These are phyloP conservation scores for Regulus satrapa DNA, from an alignment of 2,113 vertebrate species.

Conservation along the genomic window DNA sequence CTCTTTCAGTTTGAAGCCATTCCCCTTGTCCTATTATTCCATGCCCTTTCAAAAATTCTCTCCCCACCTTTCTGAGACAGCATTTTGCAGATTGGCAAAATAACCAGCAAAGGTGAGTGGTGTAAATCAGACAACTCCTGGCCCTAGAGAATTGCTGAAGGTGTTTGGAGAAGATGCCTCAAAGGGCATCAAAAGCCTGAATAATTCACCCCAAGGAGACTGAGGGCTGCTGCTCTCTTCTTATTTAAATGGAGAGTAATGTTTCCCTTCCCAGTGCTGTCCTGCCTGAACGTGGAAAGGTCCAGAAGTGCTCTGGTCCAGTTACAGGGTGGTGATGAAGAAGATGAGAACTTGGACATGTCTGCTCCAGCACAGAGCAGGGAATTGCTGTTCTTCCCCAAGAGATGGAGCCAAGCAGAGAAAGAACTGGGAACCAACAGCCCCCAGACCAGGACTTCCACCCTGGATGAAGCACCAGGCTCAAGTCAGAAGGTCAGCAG, in stretches of 20 bases:
- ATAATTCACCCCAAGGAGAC: background rate
- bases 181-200: background rate
- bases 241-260: background rate
- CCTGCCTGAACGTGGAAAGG: rapidly evolving
- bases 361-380: background rate
- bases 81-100: background rate
- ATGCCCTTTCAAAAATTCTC: background rate
- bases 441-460: background rate
- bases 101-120: background rate
- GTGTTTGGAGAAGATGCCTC: background rate
- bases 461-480: rapidly evolving
- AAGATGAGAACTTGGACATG: background rate
- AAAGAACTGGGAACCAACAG: background rate
- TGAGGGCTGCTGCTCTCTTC: background rate
- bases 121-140: background rate
- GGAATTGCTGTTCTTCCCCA: background rate
- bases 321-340: rapidly evolving
- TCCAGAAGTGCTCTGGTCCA: background rate
- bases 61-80: background rate
- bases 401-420: background rate
- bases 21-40: background rate
- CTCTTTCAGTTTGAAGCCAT: background rate
- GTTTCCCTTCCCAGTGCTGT: background rate
- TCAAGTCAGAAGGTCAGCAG: background rate
- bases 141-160: background rate